phyloP scores from a whole-genome alignment of 2,113 vertebrate genomes.

The Menidia beryllina region DNA sequence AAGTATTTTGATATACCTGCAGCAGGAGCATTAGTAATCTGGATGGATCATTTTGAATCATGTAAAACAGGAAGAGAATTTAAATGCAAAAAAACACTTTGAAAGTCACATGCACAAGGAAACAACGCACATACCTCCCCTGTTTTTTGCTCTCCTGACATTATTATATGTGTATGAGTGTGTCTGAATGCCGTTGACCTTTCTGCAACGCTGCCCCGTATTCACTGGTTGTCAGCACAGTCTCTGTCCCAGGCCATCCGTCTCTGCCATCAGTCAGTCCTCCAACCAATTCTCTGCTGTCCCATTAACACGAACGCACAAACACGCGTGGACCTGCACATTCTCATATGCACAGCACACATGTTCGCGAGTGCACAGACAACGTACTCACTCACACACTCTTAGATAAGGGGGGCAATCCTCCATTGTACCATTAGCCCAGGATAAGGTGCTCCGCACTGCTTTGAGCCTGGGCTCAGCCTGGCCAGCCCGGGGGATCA shows the following conservation, averaged over 20 bases:
- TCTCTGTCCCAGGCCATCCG: constrained; percentile 90
- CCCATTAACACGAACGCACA: constrained; percentile 71
- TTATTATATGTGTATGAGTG: constrained; percentile 47
- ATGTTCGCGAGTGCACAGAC: constrained; percentile 8
- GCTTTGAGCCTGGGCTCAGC: constrained; percentile 68
- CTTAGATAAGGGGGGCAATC: constrained; percentile 73
- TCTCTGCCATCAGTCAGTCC: constrained; percentile 96
- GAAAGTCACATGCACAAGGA: constrained; percentile 70
- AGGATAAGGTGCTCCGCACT: constrained; percentile 84
- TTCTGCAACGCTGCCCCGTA: constrained; percentile 93
- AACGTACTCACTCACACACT: constrained; percentile 26
- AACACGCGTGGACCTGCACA: constrained; percentile 39
- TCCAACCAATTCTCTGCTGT: constrained; percentile 85
- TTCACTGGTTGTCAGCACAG: constrained; percentile 93
- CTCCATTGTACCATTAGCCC: constrained; percentile 93
- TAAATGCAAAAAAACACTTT: constrained; percentile 65
- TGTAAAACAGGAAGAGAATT: neutral
- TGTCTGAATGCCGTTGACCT: constrained; percentile 85
- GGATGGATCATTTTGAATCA: neutral
- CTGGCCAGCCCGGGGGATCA: constrained; percentile 91
- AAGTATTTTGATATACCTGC: neutral
- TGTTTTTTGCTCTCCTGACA: constrained; percentile 72
- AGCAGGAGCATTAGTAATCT: neutral
- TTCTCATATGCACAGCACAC: constrained; percentile 17
- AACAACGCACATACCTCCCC: constrained; percentile 47